Percentiles rank a stretch among this genome's conserved stretches.
Conservation (phyloP, 2,797 vertebrate genomes). For the Microchirus variegatus region DNA sequence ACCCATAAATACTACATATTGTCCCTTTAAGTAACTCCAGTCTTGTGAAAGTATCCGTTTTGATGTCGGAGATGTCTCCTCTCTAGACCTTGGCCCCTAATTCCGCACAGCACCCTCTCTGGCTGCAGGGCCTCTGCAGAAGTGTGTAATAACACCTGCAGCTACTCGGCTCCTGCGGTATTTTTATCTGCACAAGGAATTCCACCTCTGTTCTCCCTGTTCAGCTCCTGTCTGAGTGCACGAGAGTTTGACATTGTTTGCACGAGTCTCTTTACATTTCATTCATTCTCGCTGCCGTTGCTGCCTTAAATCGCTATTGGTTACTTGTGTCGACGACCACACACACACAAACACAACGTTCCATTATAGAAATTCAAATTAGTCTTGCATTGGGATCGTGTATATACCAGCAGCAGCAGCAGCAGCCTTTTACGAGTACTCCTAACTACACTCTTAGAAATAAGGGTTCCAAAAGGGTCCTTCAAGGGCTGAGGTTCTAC, state of each 20-base stretch:
- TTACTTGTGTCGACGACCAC: too few species aligned
- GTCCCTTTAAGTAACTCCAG: neutral
- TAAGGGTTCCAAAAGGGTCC: too few species aligned
- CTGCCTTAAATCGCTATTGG: neutral
- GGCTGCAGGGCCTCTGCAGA: slow-evolving; percentile 49
- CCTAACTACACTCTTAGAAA: too few species aligned
- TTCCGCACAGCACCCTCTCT: slow-evolving; percentile 8
- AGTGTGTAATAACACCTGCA: slow-evolving; percentile 80
- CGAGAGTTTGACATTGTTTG: neutral
- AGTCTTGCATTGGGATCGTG: too few species aligned
- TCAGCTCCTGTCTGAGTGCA: slow-evolving; percentile 31
- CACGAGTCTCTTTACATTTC: neutral
- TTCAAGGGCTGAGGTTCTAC: too few species aligned
- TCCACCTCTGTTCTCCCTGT: slow-evolving; percentile 60
- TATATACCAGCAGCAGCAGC: too few species aligned
- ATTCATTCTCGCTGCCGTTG: neutral
- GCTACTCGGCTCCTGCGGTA: slow-evolving; percentile 65
- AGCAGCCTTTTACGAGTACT: too few species aligned
- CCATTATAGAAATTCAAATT: too few species aligned
- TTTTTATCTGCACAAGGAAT: slow-evolving; percentile 78
- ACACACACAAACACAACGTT: too few species aligned
- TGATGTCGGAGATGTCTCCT: slow-evolving; percentile 11
- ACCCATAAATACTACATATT: too few species aligned
- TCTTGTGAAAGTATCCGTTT: neutral
- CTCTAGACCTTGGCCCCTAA: slow-evolving; percentile 5